Conservation (phyloP, 2,888 invertebrate species). For the Sinhomidia bicolor region DNA sequence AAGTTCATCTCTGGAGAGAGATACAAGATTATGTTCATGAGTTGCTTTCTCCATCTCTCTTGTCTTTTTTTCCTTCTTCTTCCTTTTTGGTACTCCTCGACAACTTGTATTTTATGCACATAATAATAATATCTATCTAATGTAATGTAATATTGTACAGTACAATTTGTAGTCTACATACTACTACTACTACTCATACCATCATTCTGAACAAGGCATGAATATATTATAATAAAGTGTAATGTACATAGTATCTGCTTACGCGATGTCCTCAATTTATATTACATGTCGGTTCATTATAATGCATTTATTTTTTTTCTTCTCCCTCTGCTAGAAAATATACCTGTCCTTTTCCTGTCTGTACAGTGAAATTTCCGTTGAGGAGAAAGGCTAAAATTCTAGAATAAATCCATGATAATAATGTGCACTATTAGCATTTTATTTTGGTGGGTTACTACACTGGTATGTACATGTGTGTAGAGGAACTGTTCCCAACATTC, state of each 20-base stretch:
- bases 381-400: conserved; percentile 2
- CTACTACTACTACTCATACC: neutral
- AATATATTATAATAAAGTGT: no score
- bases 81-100: neutral
- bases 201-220: no score
- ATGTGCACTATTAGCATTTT: conserved; percentile 30
- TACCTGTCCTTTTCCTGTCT: neutral
- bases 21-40: conserved; percentile 28
- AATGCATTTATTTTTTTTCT: neutral
- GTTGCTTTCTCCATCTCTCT: neutral
- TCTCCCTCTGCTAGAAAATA: neutral
- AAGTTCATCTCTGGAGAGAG: conserved; percentile 54
- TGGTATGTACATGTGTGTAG: neutral
- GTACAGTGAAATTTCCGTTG: neutral
- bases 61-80: neutral
- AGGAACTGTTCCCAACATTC: conserved; percentile 16
- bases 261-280: no score
- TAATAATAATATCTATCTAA: conserved; percentile 38
- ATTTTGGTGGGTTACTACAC: conserved; percentile 3
- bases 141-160: conserved; percentile 20
- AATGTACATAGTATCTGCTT: no score
- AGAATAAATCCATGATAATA: conserved; percentile 5
- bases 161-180: neutral
- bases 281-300: neutral
- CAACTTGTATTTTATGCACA: neutral